Conservation (phyloP, 2,113 vertebrate species). For the Callospermophilus lateralis region DNA sequence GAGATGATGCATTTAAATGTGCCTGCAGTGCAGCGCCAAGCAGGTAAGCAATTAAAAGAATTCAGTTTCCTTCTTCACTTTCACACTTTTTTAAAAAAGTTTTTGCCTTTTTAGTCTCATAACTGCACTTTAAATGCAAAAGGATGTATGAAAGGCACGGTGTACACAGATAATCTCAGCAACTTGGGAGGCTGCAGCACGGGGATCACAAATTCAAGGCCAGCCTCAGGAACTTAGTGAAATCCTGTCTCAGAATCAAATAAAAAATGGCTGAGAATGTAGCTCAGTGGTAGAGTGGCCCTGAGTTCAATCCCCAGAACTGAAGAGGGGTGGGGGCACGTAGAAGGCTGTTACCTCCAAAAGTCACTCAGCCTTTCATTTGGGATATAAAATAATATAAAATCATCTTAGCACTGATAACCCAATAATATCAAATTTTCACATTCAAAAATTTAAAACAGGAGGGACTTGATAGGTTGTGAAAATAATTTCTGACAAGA, state of each 20-base stretch:
- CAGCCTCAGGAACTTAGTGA: no score
- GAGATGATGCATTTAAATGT: neutral
- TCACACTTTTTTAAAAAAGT: neutral
- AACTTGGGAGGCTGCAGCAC: no score
- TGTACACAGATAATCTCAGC: no score
- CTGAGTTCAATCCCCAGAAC: no score
- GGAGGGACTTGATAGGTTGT: neutral
- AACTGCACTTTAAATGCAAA: neutral
- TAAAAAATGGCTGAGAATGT: no score
- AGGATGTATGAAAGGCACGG: no score
- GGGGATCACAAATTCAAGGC: no score
- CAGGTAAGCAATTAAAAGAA: neutral
- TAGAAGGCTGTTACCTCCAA: neutral
- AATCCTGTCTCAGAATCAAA: no score
- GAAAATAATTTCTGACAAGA: neutral
- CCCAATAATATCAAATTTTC: conserved; percentile 9
- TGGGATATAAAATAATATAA: conserved; percentile 25
- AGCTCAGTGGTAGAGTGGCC: no score
- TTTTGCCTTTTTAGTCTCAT: neutral
- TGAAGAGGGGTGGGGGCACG: no score
- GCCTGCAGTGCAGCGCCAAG: neutral
- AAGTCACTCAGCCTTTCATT: conserved; percentile 7
- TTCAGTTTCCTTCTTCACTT: neutral
- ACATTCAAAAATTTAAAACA: neutral
- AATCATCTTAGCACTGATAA: neutral